These are phyloP conservation scores for Lophochroa leadbeateri DNA, from an alignment of 2,113 vertebrate genomes.

Conservation along the genomic window DNA sequence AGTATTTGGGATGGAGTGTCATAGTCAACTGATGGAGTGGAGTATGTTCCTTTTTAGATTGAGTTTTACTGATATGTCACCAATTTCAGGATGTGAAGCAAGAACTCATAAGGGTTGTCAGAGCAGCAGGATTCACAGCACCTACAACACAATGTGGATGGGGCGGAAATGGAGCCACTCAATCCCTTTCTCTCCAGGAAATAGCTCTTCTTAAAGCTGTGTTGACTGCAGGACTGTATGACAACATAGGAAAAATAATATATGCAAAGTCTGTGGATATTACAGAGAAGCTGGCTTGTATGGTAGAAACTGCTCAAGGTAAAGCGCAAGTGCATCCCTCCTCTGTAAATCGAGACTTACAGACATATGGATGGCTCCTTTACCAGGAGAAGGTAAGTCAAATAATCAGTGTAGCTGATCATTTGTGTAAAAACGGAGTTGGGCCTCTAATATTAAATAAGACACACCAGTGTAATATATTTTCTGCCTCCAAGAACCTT, in stretches of 20 bases:
- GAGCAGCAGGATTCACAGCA: slow-evolving; percentile 86
- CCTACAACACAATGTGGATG: neutral
- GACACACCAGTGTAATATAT: neutral
- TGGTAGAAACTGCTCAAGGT: slow-evolving; percentile 92
- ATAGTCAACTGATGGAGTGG: neutral
- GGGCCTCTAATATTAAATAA: neutral
- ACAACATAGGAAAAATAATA: slow-evolving; percentile 88
- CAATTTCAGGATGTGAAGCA: slow-evolving; percentile 87
- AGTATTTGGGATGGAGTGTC: neutral
- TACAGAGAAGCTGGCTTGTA: slow-evolving; percentile 86
- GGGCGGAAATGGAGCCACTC: slow-evolving; percentile 31
- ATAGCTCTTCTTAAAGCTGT: slow-evolving; percentile 88
- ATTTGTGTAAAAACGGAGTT: neutral
- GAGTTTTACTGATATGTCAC: neutral
- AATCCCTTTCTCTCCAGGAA: slow-evolving; percentile 77
- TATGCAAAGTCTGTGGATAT: slow-evolving; percentile 87
- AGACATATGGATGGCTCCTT: slow-evolving; percentile 91
- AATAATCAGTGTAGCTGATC: neutral
- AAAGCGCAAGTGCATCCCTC: slow-evolving; percentile 93
- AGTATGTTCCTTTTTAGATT: neutral
- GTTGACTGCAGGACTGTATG: slow-evolving; percentile 91
- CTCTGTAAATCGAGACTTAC: slow-evolving; percentile 91
- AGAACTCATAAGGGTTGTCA: slow-evolving; percentile 90
- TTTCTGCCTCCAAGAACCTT: neutral
- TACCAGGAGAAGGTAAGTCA: slow-evolving; percentile 93